Conservation (phyloP, 2,888 invertebrate genomes). For the Chymomyza caudatula region DNA sequence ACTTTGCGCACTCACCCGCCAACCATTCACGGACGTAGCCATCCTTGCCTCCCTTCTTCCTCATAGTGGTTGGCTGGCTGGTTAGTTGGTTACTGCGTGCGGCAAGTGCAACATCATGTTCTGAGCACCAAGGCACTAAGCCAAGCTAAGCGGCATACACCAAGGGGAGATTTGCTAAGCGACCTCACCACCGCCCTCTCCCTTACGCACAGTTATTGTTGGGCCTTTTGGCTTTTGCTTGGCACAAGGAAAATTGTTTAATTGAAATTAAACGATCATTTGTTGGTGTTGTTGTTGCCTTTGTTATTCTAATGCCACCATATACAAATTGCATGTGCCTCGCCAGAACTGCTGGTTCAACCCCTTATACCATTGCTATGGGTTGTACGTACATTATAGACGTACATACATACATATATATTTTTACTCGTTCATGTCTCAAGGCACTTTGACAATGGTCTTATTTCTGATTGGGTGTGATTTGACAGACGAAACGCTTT, state of each 20-base stretch:
- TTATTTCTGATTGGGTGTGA: no score
- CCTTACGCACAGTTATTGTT: conserved; percentile 16
- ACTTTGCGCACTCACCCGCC: conserved; percentile 45
- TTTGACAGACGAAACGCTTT: no score
- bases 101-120: conserved; percentile 76
- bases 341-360: conserved; percentile 18
- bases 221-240: conserved; percentile 73
- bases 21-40: conserved; percentile 28
- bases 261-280: conserved; percentile 78
- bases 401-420: no score
- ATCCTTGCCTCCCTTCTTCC: conserved; percentile 34
- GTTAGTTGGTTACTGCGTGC: conserved; percentile 37
- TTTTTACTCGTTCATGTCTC: no score
- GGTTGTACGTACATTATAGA: no score
- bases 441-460: no score
- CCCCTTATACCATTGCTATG: conserved; percentile 20
- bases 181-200: conserved; percentile 14
- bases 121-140: conserved; percentile 67
- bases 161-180: conserved; percentile 69
- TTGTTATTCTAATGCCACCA: conserved; percentile 63
- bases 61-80: conserved; percentile 23
- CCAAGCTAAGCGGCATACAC: conserved; percentile 62
- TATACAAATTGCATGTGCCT: conserved; percentile 68
- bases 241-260: conserved; percentile 74
- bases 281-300: conserved; percentile 46